phyloP scores from a whole-genome alignment of 1,140 invertebrate species.

The Caerostris extrusa region DNA sequence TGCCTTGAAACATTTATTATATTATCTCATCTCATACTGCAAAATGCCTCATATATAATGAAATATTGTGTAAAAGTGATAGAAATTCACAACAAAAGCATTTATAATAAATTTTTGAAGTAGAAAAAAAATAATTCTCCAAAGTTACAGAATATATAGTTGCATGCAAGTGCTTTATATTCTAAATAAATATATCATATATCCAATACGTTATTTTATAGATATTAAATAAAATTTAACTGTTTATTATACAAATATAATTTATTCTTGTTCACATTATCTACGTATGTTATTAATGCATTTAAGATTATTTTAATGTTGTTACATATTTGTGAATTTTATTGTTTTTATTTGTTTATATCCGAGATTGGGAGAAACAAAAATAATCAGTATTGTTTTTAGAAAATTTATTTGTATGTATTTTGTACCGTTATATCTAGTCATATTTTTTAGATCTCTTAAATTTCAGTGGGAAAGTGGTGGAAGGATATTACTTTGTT shows the following conservation, averaged over 20 bases:
- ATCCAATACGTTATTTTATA: slow-evolving; percentile 67
- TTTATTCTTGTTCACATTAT: slow-evolving; percentile 38
- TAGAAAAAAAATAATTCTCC: slow-evolving; percentile 67
- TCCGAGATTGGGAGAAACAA: not conserved
- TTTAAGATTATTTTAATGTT: slow-evolving; percentile 35
- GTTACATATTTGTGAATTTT: slow-evolving; percentile 14
- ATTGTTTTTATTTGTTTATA: slow-evolving; percentile 41
- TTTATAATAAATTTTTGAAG: slow-evolving; percentile 72
- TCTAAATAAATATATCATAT: slow-evolving; percentile 72
- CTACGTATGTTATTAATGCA: not conserved
- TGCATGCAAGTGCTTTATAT: slow-evolving; percentile 72
- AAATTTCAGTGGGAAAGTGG: not conserved
- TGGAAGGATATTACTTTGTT: no score
- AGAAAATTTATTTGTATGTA: not conserved
- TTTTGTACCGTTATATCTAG: not conserved
- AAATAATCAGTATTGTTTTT: slow-evolving; percentile 14
- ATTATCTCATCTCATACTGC: slow-evolving; percentile 76
- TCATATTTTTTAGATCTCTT: slow-evolving; percentile 4
- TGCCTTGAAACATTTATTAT: slow-evolving; percentile 76
- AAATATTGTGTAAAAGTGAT: slow-evolving; percentile 71
- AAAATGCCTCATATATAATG: slow-evolving; percentile 74
- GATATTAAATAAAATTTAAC: slow-evolving; percentile 30
- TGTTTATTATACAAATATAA: slow-evolving; percentile 38
- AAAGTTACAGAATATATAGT: slow-evolving; percentile 63
- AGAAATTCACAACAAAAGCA: slow-evolving; percentile 69